Evolutionary conservation across 2,113 vertebrate genomes (phyloP), one percentile per base, ranked within the genome.

Genomic region (Cottus gobio): DNA sequence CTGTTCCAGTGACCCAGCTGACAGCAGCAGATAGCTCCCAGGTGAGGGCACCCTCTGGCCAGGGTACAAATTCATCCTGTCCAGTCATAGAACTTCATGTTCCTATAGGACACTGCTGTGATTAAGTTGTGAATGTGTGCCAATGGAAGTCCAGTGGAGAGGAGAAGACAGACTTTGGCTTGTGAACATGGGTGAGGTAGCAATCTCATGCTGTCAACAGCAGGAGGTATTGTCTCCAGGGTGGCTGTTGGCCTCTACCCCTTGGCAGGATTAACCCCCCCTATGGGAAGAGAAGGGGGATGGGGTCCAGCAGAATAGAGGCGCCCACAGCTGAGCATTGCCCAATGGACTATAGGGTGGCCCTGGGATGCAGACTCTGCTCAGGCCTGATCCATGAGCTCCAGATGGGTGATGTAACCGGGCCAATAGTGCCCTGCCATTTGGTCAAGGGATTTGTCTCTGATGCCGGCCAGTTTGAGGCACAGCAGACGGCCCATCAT

Each of bases 391-490:
- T 85, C 89, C 80, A 79, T 84, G 61, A 83, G 75, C 85, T 89
- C 86, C 94, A 94, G 93, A 93, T 94, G 92, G 91, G 89, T 82
- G 84, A 88, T 91, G 87, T 89, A 85, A 85, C 76, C 30, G 48
- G 82, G 84, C 87, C 90, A 90, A 89, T 50, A 82, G 90, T 37
- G 15, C 56, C 37, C 71, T 73, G 82, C 89, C 90, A 93, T 93
- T 94, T 92, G 91, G 89, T 91, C 85, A 84, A 58, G 67, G 69
- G 90, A 93, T 90, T 92, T 91, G 90, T 88, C 75, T 87, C 39
- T 82, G 88, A 93, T 89, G 90, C 85, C 67, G 72, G 89, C 86
- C 86, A 88, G 91, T 91, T 88, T 92, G 82, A 91, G 71, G 82
- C 39, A 68, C 76, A 92, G 84, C 91, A 92, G 90, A 92, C 81